A percentile compares a stretch with the other conserved stretches of the same genome.
Conservation (phyloP, 2,888 invertebrate genomes). For the Synergus japonicus region DNA sequence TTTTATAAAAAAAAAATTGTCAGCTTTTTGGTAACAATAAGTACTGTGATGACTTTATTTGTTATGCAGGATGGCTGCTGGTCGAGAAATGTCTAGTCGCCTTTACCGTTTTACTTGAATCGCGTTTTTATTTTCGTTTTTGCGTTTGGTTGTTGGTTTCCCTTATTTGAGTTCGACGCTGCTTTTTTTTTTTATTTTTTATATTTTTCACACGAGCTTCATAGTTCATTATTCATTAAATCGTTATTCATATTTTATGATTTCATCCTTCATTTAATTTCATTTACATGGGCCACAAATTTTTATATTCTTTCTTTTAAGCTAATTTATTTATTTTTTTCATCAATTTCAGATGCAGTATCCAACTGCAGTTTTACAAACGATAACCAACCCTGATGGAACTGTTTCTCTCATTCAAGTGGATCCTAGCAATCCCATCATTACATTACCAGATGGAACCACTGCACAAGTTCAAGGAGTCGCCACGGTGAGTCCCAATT, state of each 20-base stretch:
- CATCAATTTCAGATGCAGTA: constrained; percentile 81
- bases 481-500: constrained; percentile 79
- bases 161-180: constrained; percentile 74
- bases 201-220: background rate
- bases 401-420: constrained; percentile 97
- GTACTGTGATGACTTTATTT: too few relatives aligned
- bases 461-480: constrained; percentile 95
- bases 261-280: constrained; percentile 6
- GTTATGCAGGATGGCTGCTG: too few relatives aligned
- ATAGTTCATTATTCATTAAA: background rate
- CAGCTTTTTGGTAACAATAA: too few relatives aligned
- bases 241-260: too few relatives aligned
- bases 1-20: too few relatives aligned
- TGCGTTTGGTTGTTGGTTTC: constrained; percentile 72
- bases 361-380: constrained; percentile 94
- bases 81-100: constrained; percentile 8
- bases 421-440: constrained; percentile 95
- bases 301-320: background rate
- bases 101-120: constrained; percentile 23
- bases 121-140: constrained; percentile 38
- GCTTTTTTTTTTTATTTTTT: constrained; percentile 47
- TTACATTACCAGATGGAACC: constrained; percentile 96
- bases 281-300: constrained; percentile 33
- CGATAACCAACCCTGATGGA: constrained; percentile 97
- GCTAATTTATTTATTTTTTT: constrained; percentile 21